Evolutionary conservation across 2,888 invertebrate genomes (phyloP), one percentile per base, ranked within the genome.

Genomic region (Poecilobothrus nobilitatus): DNA sequence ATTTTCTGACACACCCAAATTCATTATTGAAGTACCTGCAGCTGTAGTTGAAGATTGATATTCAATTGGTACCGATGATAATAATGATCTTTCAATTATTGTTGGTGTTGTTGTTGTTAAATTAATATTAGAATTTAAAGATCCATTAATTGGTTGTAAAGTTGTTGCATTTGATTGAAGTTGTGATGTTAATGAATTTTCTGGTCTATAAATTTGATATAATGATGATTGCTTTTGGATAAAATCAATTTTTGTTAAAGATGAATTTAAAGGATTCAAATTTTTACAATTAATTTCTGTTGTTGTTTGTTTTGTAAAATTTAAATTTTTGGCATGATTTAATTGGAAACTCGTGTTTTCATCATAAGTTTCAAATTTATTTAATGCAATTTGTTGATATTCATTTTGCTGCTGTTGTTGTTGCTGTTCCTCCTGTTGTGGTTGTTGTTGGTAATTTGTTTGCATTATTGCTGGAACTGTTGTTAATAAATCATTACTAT

Each of bases 201-300:
- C 15, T 41, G 9, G 2, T 2, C 41, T 8, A 41, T 27, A 27
- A 27, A 27, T 41, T 41, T 41, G 41, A 41, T 12, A 41, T 8
- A 27, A 27, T 27, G 27, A 27, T 18, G 53, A n/a, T 53, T n/a
- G n/a, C n/a, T 53, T 53, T 18, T 53, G 15, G 2, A 18, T 15
- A 18, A 18, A 18, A 53, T 53, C 53, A 53, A n/a, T 53, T 18
- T 53, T 53, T 1, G 53, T 18, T 53, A 53, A 18, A 53, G 15
- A 53, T 12, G 8, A 8, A 53, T 53, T 18, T 53, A 6, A 69
- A 33, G 69, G 66, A 65, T 69, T 69, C 44, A 64, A 22, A 61
- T 64, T 69, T 65, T 68, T 62, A 62, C 66, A 66, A 22, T 65
- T 70, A 5, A 69, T 37, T 15, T 65, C 63, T 33, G 69, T 67